Percentiles rank a stretch among this genome's conserved stretches.
phyloP scores from a whole-genome alignment of 1,140 invertebrate genomes.

The Drosophila burlai region DNA sequence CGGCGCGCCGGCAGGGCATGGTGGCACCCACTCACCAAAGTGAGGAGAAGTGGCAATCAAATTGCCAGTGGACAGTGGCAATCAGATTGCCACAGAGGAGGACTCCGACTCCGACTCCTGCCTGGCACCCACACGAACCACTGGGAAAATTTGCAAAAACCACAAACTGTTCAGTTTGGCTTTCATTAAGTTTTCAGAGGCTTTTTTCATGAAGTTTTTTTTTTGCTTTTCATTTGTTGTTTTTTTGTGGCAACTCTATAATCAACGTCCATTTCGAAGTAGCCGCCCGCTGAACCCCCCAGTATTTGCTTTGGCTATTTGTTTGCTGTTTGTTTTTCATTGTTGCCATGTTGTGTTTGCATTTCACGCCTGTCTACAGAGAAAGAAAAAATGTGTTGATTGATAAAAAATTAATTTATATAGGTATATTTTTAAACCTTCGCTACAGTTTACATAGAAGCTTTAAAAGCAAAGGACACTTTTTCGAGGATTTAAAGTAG shows the following conservation, averaged over 20 bases:
- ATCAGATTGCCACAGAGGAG: constrained; percentile 70
- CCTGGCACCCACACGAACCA: constrained; percentile 36
- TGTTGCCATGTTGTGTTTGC: constrained; percentile 62
- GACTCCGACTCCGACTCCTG: not conserved
- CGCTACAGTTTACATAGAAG: no score
- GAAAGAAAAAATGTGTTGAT: not conserved
- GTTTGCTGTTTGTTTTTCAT: constrained; percentile 31
- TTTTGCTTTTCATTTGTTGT: not conserved
- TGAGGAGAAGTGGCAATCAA: constrained; percentile 34
- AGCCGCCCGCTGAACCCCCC: constrained; percentile 7
- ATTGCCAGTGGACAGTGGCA: constrained; percentile 59
- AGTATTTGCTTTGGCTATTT: constrained; percentile 24
- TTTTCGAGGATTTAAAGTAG: no score
- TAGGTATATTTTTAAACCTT: no score
- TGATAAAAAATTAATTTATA: not conserved
- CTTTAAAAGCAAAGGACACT: not conserved
- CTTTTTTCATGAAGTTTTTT: constrained; percentile 5
- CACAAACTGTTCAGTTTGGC: constrained; percentile 64
- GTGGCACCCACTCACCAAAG: constrained; percentile 27
- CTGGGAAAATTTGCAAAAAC: constrained; percentile 32
- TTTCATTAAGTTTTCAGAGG: constrained; percentile 77
- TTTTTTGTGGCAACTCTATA: constrained; percentile 56
- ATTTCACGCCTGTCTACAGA: constrained; percentile 59
- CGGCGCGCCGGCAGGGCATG: constrained; percentile 1
- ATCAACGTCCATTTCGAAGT: constrained; percentile 63